These are phyloP conservation scores for Parnassius smintheus DNA, from an alignment of 2,888 invertebrate genomes.

Conservation along the genomic window DNA sequence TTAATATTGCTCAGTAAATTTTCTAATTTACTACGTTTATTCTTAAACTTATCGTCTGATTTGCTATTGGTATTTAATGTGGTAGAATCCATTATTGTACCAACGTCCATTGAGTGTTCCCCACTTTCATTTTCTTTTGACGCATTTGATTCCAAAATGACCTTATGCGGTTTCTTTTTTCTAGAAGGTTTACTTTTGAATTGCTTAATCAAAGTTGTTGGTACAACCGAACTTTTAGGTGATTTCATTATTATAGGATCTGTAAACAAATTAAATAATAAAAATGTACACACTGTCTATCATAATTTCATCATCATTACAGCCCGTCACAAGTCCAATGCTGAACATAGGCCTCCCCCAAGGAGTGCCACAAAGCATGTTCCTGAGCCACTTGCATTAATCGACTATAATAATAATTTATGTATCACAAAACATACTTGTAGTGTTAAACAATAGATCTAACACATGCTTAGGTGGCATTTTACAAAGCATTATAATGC, in stretches of 20 bases:
- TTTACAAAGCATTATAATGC: no score
- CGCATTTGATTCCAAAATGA: conserved; percentile 2
- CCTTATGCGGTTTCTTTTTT: conserved; percentile 12
- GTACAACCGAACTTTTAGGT: background rate
- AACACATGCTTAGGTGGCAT: no score
- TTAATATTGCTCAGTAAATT: conserved; percentile 48
- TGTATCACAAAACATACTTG: no score
- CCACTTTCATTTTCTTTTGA: background rate
- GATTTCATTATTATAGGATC: conserved; percentile 14
- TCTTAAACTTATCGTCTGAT: conserved; percentile 44
- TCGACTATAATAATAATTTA: no score
- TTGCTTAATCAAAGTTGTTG: background rate
- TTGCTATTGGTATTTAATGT: conserved; percentile 27
- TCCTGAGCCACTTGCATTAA: no score
- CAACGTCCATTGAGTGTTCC: conserved; percentile 1
- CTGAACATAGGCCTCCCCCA: no score
- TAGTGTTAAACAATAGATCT: no score
- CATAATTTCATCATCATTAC: no score
- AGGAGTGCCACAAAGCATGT: no score
- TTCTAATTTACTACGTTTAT: conserved; percentile 59
- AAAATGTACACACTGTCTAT: no score
- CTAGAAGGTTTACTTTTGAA: conserved; percentile 11
- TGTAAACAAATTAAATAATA: conserved; percentile 9
- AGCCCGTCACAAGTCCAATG: no score
- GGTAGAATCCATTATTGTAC: conserved; percentile 9